These are phyloP conservation scores for Graphium colonna DNA, from an alignment of 2,888 invertebrate species.

Conservation along the genomic window DNA sequence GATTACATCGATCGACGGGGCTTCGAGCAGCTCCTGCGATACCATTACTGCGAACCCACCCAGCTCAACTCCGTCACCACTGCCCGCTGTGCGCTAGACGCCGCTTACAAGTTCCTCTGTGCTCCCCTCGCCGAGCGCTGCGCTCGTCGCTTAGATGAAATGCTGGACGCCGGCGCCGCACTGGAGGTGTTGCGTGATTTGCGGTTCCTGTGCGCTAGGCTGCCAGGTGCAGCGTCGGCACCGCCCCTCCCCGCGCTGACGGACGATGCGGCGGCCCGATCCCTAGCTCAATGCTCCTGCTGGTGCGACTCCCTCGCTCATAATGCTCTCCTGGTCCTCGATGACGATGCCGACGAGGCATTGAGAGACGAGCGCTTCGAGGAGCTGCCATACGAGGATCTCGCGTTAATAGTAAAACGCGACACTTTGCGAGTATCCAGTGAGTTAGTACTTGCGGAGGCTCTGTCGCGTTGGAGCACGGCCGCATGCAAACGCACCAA, in stretches of 20 bases:
- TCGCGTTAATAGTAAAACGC: constrained; percentile 82
- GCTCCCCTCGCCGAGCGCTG: constrained; percentile 84
- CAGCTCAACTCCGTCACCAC: constrained; percentile 82
- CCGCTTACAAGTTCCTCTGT: constrained; percentile 87
- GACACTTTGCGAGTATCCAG: constrained; percentile 83
- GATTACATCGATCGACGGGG: constrained; percentile 83
- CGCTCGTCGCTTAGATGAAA: constrained; percentile 82
- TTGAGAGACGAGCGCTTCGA: constrained; percentile 63
- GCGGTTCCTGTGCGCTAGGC: constrained; percentile 64
- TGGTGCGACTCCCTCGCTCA: constrained; percentile 82
- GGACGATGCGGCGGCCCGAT: constrained; percentile 57
- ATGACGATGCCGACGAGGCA: constrained; percentile 66
- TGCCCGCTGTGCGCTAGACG: constrained; percentile 85
- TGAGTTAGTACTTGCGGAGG: constrained; percentile 82
- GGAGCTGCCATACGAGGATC: constrained; percentile 82
- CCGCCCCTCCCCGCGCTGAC: constrained; percentile 68
- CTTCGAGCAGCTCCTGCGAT: constrained; percentile 83
- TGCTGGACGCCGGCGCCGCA: constrained; percentile 82
- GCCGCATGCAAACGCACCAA: constrained; percentile 68
- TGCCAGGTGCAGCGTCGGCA: constrained; percentile 70
- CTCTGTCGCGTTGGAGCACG: constrained; percentile 79
- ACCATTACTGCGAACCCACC: constrained; percentile 82
- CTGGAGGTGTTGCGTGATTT: constrained; percentile 82
- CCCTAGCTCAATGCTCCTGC: constrained; percentile 66
- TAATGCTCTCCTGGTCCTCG: constrained; percentile 81